Percentiles rank a stretch among this genome's conserved stretches.
Conservation (phyloP, 2,888 invertebrate species). For the Mimachlamys varia region DNA sequence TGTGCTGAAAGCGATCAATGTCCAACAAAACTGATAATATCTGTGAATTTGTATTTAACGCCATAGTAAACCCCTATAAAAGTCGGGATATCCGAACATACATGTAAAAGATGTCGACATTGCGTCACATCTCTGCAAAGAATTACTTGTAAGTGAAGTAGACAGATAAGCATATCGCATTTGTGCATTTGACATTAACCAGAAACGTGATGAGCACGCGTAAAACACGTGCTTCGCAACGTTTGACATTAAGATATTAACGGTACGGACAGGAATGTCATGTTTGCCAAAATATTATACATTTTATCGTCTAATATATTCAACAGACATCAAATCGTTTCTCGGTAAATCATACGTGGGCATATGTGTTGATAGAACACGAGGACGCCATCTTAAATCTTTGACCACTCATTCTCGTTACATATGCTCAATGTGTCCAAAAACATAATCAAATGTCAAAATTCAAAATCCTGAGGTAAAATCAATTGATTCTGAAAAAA, state of each 20-base stretch:
- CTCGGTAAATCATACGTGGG: not conserved
- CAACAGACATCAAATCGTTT: conserved; percentile 1
- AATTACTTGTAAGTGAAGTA: too few relatives aligned
- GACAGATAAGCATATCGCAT: too few relatives aligned
- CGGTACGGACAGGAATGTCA: conserved; percentile 4
- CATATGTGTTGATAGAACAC: not conserved
- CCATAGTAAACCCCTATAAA: not conserved
- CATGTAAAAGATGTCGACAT: not conserved
- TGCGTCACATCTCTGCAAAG: too few relatives aligned
- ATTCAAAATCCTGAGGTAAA: too few relatives aligned
- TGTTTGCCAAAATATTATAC: not conserved
- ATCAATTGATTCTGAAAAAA: too few relatives aligned
- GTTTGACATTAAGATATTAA: not conserved
- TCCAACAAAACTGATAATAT: not conserved
- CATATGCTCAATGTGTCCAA: too few relatives aligned
- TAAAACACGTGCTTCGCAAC: not conserved
- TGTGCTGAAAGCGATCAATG: too few relatives aligned
- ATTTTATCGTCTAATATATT: not conserved
- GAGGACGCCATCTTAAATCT: not conserved
- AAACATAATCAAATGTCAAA: too few relatives aligned
- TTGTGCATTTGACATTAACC: not conserved
- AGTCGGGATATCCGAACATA: not conserved
- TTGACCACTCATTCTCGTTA: not conserved
- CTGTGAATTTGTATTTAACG: not conserved
- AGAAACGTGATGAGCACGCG: not conserved